Conservation (phyloP, 2,797 vertebrate species). For the Ptychadena robeensis region DNA sequence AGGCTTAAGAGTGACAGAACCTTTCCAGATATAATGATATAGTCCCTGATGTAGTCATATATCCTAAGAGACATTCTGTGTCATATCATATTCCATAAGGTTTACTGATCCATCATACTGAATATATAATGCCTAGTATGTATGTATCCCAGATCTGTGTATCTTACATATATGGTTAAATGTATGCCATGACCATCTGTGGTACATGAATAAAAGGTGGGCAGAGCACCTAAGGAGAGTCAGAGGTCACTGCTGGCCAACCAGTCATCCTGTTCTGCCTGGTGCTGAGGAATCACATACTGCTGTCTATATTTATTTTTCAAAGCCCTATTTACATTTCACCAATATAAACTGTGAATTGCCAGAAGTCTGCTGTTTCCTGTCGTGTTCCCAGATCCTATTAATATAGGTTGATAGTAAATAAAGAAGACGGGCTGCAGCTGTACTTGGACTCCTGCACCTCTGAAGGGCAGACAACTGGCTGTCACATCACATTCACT, state of each 20-base stretch:
- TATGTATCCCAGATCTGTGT: not conserved
- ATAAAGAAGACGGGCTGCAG: constrained; percentile 41
- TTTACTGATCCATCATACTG: not conserved
- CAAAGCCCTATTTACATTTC: constrained; percentile 47
- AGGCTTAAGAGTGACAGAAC: no score
- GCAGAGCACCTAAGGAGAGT: not conserved
- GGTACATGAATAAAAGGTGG: not conserved
- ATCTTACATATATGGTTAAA: not conserved
- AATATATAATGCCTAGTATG: not conserved
- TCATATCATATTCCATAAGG: no score
- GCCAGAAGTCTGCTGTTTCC: constrained; percentile 59
- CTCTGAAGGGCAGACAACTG: constrained; percentile 4
- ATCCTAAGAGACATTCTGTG: no score
- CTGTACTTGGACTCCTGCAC: constrained; percentile 1
- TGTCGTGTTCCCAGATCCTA: constrained; percentile 48
- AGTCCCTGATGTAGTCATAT: not conserved
- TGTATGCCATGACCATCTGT: not conserved
- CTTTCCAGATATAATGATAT: no score
- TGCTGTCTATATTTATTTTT: constrained; percentile 52
- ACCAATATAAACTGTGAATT: constrained; percentile 55
- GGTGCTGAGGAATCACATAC: constrained; percentile 24
- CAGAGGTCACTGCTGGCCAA: constrained; percentile 11
- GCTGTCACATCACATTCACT: constrained; percentile 6
- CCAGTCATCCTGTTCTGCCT: constrained; percentile 8
- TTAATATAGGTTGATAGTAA: constrained; percentile 46